Conservation (phyloP, 2,888 invertebrate genomes). For the Agonopterix heracliana region DNA sequence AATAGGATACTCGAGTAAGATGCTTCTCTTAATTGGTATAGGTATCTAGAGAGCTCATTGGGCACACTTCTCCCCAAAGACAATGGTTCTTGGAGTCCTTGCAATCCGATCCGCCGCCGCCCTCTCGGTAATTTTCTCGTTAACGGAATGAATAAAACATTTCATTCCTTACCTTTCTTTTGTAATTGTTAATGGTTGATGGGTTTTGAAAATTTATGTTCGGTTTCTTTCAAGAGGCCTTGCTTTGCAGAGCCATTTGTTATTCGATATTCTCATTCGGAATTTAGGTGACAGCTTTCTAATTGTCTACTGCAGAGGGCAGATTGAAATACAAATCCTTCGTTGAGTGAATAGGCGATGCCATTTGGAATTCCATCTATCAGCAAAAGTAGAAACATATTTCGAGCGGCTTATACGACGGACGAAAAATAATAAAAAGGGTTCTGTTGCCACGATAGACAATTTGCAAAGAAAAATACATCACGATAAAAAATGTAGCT, state of each 20-base stretch:
- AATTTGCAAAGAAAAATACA: constrained; percentile 56
- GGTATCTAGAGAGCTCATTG: constrained; percentile 62
- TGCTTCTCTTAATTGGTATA: constrained; percentile 61
- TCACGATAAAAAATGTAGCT: constrained; percentile 60
- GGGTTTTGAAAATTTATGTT: constrained; percentile 68
- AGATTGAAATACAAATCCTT: constrained; percentile 15
- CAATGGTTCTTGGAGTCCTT: constrained; percentile 65
- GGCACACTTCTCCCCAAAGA: constrained; percentile 65
- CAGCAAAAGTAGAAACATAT: constrained; percentile 18
- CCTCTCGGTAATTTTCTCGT: constrained; percentile 74
- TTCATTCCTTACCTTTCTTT: constrained; percentile 74
- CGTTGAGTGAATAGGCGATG: background rate
- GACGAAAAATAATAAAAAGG: constrained; percentile 33
- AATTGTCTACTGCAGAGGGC: constrained; percentile 19
- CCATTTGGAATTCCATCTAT: constrained; percentile 12
- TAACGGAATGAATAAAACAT: constrained; percentile 76
- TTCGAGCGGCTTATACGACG: constrained; percentile 15
- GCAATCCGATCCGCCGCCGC: constrained; percentile 62
- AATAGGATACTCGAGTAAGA: constrained; percentile 40
- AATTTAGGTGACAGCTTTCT: constrained; percentile 30
- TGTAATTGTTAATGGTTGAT: constrained; percentile 74
- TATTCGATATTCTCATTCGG: constrained; percentile 39
- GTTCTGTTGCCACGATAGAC: constrained; percentile 33
- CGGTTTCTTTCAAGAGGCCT: constrained; percentile 46
- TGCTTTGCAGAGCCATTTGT: constrained; percentile 47